phyloP scores from a whole-genome alignment of 1,140 invertebrate genomes.

The Patella vulgata region DNA sequence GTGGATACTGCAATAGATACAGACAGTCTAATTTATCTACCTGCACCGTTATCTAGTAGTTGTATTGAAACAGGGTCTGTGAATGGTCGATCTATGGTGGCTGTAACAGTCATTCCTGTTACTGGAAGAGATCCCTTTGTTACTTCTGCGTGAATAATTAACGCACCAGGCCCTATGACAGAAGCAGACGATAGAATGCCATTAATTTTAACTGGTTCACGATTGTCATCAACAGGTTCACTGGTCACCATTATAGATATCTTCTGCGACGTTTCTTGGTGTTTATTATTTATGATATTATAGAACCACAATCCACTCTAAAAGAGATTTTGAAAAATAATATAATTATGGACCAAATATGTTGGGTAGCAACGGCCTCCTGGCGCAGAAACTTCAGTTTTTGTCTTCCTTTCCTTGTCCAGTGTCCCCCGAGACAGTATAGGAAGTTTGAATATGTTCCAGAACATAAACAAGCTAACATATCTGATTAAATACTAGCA shows the following conservation, averaged over 20 bases:
- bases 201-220: constrained; percentile 1
- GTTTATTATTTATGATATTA: constrained; percentile 6
- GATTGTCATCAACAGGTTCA: background rate
- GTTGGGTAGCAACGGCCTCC: too few relatives aligned
- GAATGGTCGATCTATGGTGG: constrained; percentile 51
- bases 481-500: too few relatives aligned
- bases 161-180: constrained; percentile 27
- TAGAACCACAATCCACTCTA: constrained; percentile 24
- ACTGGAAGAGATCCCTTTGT: constrained; percentile 50
- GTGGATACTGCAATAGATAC: too few relatives aligned
- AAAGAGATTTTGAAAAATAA: too few relatives aligned
- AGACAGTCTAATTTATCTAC: too few relatives aligned
- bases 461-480: too few relatives aligned
- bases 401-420: too few relatives aligned
- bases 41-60: constrained; percentile 73
- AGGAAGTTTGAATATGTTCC: too few relatives aligned
- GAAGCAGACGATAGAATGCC: constrained; percentile 21
- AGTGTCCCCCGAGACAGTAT: too few relatives aligned
- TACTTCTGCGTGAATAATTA: constrained; percentile 57
- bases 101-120: constrained; percentile 53
- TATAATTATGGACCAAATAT: too few relatives aligned
- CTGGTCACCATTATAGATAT: constrained; percentile 20
- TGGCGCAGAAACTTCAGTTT: too few relatives aligned
- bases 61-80: constrained; percentile 41
- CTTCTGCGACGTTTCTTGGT: too few relatives aligned